Conservation (phyloP, 2,888 invertebrate genomes). For the Syrista parreyssii region DNA sequence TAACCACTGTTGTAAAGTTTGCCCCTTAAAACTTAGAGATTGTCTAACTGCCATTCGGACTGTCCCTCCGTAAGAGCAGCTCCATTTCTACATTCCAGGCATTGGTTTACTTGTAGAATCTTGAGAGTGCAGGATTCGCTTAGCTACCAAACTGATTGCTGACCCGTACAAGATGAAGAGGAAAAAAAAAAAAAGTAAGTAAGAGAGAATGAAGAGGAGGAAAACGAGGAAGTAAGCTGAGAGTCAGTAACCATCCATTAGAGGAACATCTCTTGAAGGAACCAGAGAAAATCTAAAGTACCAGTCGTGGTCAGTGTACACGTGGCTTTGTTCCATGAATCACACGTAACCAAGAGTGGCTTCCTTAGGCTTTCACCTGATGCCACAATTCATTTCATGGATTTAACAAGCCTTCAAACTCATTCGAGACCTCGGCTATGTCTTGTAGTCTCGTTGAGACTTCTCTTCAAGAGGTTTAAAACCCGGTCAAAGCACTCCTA, state of each 20-base stretch:
- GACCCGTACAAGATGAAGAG: background rate
- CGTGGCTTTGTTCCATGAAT: background rate
- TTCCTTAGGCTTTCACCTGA: background rate
- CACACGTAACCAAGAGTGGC: background rate
- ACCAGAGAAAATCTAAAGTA: background rate
- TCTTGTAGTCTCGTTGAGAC: background rate
- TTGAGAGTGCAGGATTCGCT: background rate
- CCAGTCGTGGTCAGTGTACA: background rate
- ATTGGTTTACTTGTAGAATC: background rate
- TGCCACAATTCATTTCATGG: constrained; percentile 5
- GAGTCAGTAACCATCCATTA: background rate
- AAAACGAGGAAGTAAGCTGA: background rate
- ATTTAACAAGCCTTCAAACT: constrained; percentile 7
- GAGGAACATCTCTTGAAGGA: background rate
- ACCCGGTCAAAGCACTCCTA: background rate
- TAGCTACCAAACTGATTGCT: background rate
- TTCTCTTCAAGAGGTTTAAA: background rate
- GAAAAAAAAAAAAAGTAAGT: background rate
- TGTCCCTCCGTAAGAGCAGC: constrained; percentile 5
- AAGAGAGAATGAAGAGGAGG: background rate
- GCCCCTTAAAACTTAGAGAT: constrained; percentile 31
- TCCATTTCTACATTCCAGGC: background rate
- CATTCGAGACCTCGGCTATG: constrained; percentile 6
- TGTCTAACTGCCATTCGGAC: background rate
- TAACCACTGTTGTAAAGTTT: constrained; percentile 28